phyloP scores from a whole-genome alignment of 2,797 vertebrate genomes.

The Gephyroberyx darwinii region DNA sequence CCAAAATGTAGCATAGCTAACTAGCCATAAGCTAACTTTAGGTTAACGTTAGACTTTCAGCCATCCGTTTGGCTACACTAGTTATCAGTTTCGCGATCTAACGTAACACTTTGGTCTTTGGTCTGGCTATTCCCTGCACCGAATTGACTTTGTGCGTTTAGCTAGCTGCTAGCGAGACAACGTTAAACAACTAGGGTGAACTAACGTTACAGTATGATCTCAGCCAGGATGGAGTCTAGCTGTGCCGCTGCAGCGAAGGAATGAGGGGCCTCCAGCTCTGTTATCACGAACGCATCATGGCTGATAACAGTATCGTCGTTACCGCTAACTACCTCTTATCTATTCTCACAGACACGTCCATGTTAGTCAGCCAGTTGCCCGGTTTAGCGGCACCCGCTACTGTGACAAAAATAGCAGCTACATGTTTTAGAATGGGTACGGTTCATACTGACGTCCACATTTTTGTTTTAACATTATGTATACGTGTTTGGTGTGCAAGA shows the following conservation, averaged over 20 bases:
- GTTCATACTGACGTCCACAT: neutral
- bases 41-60: conserved; percentile 12
- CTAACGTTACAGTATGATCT: neutral
- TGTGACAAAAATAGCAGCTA: too few species aligned
- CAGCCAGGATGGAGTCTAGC: conserved; percentile 17
- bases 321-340: too few species aligned
- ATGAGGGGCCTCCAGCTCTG: conserved; percentile 54
- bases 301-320: neutral
- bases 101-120: neutral
- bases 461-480: neutral
- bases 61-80: neutral
- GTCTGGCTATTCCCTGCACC: too few species aligned
- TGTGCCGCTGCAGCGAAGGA: neutral
- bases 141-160: neutral
- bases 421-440: too few species aligned
- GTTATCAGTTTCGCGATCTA: too few species aligned
- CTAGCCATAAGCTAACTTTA: conserved; percentile 56
- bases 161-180: neutral
- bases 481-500: neutral
- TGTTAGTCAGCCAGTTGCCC: too few species aligned
- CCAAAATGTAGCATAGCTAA: conserved; percentile 41
- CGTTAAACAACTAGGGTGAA: neutral
- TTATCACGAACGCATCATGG: neutral
- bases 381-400: too few species aligned
- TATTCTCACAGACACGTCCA: too few species aligned